Evolutionary conservation across 2,888 invertebrate genomes (phyloP), one percentile per base, ranked within the genome.

Genomic region (Dryadula phaetusa): DNA sequence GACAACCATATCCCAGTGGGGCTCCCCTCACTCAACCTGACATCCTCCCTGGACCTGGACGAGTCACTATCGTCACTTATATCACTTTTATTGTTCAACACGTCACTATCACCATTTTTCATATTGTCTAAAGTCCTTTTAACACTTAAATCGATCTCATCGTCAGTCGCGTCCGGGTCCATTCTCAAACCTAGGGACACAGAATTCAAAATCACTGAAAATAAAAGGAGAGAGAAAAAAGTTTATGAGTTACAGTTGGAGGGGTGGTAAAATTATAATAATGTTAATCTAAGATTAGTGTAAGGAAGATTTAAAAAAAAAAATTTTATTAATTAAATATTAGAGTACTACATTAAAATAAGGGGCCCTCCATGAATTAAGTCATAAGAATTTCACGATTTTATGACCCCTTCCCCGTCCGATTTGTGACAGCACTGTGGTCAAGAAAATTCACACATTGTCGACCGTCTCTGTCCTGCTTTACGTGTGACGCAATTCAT

Each of bases 151-250:
- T 93, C 93, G 72, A 92, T 85, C 78, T 93, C 93, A 81, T 91
- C 87, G 75, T 93, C 93, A 86, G 92, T 92, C 76, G 87, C 90
- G 70, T 93, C 93, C 60, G 91, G 88, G 81, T 93, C 93, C 84
- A 86, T 90, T 83, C 93, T 90, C 85, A 93, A 84, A 90, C 93
- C 93, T 93, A 87, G 82, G 79, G 90, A 91, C 88, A 92, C 87
- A 91, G 88, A 92, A 90, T 91, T 92, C 86, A 90, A 91, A 87
- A 90, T 91, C 90, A 92, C 92, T 91, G 90, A 87, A 92, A 91
- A 89, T 86, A 90, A 90, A 87, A 82, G 88, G 74, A 86, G 75
- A 84, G 74, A 87, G 83, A 84, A 83, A 76, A 77, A 78, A 67
- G 75, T 78, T 77, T 80, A 84, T 82, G 82, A 79, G 79, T 74